Percentiles rank a stretch among this genome's conserved stretches.
phyloP scores from a whole-genome alignment of 2,888 invertebrate species.

The Acrobasis repandana region DNA sequence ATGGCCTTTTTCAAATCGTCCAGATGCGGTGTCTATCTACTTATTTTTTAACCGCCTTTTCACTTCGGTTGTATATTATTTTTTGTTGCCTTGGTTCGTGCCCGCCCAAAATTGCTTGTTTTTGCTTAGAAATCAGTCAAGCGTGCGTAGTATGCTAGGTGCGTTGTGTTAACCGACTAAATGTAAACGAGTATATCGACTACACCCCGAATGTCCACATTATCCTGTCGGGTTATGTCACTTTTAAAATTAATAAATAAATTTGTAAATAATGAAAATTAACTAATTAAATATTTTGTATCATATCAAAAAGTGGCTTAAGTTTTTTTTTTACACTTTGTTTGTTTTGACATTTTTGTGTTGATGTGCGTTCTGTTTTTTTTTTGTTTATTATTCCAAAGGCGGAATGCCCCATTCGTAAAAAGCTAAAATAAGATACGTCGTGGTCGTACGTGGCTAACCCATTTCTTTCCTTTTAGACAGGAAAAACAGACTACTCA shows the following conservation, averaged over 20 bases:
- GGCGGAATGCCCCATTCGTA: background rate
- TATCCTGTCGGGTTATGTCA: background rate
- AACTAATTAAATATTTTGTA: background rate
- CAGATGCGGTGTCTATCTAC: too few relatives aligned
- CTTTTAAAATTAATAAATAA: background rate
- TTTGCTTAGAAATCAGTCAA: too few relatives aligned
- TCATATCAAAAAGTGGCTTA: constrained; percentile 2
- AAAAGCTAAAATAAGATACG: background rate
- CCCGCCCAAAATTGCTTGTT: too few relatives aligned
- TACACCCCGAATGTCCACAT: background rate
- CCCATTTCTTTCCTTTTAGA: too few relatives aligned
- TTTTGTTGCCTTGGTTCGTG: too few relatives aligned
- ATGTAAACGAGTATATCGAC: background rate
- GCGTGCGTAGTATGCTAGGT: background rate
- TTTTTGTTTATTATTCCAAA: background rate
- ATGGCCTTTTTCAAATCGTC: too few relatives aligned
- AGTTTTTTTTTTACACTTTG: background rate
- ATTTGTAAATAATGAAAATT: background rate
- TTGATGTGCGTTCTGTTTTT: background rate
- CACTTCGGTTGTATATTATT: too few relatives aligned
- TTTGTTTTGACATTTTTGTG: background rate
- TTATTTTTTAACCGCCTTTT: too few relatives aligned
- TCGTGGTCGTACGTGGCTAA: background rate
- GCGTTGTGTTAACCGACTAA: constrained; percentile 5
- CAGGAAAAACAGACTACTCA: too few relatives aligned